Evolutionary conservation across 2,888 invertebrate genomes (phyloP).

Genomic region (Horisme vitalbata): DNA sequence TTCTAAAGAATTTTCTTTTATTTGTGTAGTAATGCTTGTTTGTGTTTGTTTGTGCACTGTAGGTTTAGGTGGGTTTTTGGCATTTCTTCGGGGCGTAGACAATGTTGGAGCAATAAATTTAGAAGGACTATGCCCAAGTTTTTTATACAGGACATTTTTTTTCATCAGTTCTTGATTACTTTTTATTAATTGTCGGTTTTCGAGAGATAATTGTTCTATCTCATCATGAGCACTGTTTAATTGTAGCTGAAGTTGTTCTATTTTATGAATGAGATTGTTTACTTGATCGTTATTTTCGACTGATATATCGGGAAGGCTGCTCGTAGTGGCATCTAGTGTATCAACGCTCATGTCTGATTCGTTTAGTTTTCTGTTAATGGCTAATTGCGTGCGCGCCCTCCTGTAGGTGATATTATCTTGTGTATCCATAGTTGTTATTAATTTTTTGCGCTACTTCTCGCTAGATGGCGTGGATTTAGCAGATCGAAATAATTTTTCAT

Average conservation of each 20-base stretch:
- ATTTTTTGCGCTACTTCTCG: no score
- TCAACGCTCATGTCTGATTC: no score
- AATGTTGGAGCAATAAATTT: not conserved
- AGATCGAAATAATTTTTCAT: no score
- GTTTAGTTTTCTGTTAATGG: not conserved
- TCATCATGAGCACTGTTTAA: no score
- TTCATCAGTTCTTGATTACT: not conserved
- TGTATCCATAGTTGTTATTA: no score
- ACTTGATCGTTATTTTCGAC: not conserved
- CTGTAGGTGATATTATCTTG: not conserved
- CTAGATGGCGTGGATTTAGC: no score
- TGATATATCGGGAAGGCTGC: not conserved
- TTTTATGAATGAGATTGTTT: not conserved
- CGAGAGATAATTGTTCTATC: not conserved
- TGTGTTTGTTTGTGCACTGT: not conserved
- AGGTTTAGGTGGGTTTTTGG: not conserved
- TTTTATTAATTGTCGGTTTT: not conserved
- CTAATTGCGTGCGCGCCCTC: not conserved
- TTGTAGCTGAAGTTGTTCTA: not conserved
- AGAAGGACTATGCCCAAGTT: no score
- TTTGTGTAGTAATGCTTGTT: not conserved
- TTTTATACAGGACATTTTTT: not conserved
- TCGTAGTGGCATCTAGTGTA: not conserved
- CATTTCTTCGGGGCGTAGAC: not conserved
- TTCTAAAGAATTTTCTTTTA: not conserved